Conservation (phyloP, 2,888 invertebrate species). For the Raillietiella orientalis region DNA sequence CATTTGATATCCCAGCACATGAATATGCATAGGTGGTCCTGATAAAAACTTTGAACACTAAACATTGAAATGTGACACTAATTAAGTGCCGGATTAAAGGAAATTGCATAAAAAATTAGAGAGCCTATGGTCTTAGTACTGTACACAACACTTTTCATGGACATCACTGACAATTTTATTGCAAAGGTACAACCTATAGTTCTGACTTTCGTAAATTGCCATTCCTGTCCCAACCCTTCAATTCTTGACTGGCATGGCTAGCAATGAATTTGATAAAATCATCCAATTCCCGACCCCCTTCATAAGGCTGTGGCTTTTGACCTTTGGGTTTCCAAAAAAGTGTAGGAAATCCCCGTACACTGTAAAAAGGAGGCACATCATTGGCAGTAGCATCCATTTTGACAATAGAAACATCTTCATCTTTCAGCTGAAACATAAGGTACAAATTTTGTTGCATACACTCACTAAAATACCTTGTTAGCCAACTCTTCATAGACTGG, state of each 20-base stretch:
- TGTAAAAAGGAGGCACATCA: constrained; percentile 66
- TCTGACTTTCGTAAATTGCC: constrained; percentile 33
- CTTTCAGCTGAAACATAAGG: constrained; percentile 23
- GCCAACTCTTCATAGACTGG: constrained; percentile 84
- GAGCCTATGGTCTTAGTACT: no score
- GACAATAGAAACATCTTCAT: constrained; percentile 63
- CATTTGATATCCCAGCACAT: no score
- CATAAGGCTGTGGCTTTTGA: constrained; percentile 39
- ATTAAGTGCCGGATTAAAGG: no score
- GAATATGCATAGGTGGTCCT: no score
- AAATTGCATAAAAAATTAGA: no score
- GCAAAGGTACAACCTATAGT: no score
- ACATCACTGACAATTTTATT: no score
- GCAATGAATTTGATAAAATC: constrained; percentile 87
- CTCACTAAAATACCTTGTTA: constrained; percentile 23
- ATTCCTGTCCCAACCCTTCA: constrained; percentile 54
- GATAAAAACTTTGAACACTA: no score
- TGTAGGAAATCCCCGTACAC: constrained; percentile 91
- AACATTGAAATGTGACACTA: no score
- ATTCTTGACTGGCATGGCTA: constrained; percentile 53
- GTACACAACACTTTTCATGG: no score
- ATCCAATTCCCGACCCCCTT: constrained; percentile 66
- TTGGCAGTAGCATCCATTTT: constrained; percentile 98
- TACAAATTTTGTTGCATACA: no score
- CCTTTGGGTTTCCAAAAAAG: constrained; percentile 80